Base-by-base conservation (phyloP, 2,888 invertebrate species). In the Stenodera caucasica region DNA sequence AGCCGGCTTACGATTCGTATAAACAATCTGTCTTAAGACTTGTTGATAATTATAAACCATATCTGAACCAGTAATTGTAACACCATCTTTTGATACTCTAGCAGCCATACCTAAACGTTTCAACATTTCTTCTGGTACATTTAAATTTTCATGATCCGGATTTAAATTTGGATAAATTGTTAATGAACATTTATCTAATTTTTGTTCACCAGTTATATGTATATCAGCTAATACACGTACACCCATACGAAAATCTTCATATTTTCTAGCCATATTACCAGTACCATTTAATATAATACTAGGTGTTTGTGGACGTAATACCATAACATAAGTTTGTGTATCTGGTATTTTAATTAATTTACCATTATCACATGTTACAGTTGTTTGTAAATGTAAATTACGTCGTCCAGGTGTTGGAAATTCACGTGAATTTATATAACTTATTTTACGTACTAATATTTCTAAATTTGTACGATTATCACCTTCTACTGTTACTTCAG, bases 351-450 rank as follows among this genome's bases (percentile, higher is more conserved):
- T 86, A 56, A 93, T 83, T 6, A 88, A 84, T 69, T 88, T 87
- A 0, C 90, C 89, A 77, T 88, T 89, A 74, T 90, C 89, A 77
- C 93, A 93, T 4, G 79, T 79, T 69, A 96, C 89, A 61, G 89
- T 89, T 3, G 95, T 94, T 49, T 88, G 87, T 12, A 96, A 83
- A 69, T 89, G 88, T 73, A 96, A 85, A 77, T 94, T 95, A 23
- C 98, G 84, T 5, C 97, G 84, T 5, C 98, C 98, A 4, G 97
- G 95, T n/a, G 96, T 96, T 14, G 98, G 97, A 82, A 91, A 94
- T 72, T 91, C 88, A 59, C 96, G 86, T 12, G 91, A 89, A 81
- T 98, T 98, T 8, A 92, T 90, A 81, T 98, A 98, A 54, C 95
- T 91, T 69, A 98, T 90, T 75, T 91, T 89, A 7, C 92, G 88